Evolutionary conservation across 2,797 vertebrate species (phyloP), one percentile per base, ranked within the genome.

Genomic region (Scyliorhinus canicula): DNA sequence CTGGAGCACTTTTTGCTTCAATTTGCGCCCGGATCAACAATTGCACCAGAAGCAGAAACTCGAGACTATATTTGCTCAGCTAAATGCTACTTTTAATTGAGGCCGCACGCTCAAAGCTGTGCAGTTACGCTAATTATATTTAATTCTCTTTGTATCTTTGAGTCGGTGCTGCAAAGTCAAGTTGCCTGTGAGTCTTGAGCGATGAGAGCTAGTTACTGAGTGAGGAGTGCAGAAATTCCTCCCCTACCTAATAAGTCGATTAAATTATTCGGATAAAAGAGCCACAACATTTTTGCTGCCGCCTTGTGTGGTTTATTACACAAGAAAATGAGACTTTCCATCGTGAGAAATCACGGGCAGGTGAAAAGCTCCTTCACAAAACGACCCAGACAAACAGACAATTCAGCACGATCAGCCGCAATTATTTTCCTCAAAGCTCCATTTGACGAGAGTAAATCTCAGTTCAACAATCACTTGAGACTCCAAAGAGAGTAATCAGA

Each of bases 401-500:
- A 31, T 67, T 31, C 44, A 71, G 47, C 40, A 12, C 16, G 91
- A 69, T 93, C 63, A 47, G 24, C n/a, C 40, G 65, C 40, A 93
- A 93, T 93, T 67, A 67, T 44, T 50, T 7, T 52, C 47, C 71
- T 69, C 47, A 31, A 93, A 93, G 63, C 93, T 69, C n/a, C 9
- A 93, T 50, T 71, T 91, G 93, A 69, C 11, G 47, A 93, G 50
- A 71, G 57, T 47, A 93, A 71, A 71, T 67, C 24, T 93, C 65
- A 71, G 47, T 52, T 93, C 67, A 93, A 52, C 44, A 93, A 50
- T 93, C 63, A 50, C 19, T 60, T 52, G 9, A 26, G 28, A 50
- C 12, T 28, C 65, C 65, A 93, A 93, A 93, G 93, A 16, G 52
- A 93, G 67, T 40, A 93, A 93, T 93, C 35, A 63, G 55, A 60